phyloP scores from a whole-genome alignment of 2,888 invertebrate species.

The Eilema sororculum region DNA sequence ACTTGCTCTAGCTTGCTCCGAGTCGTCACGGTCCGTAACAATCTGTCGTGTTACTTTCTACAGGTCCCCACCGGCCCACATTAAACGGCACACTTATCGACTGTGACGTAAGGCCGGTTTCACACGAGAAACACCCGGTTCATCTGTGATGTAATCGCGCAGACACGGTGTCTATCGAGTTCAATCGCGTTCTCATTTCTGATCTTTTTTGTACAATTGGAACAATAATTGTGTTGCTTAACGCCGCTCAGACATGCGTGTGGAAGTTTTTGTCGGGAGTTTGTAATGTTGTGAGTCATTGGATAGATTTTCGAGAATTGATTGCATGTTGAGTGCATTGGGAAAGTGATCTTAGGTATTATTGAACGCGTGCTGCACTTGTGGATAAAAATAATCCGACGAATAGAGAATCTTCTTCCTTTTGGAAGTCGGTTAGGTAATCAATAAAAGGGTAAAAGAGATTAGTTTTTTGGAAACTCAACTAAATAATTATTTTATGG shows the following conservation, averaged over 20 bases:
- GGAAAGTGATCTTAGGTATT: background rate
- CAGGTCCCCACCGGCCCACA: conserved; percentile 14
- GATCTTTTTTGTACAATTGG: conserved; percentile 15
- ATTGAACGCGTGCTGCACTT: background rate
- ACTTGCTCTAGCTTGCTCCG: background rate
- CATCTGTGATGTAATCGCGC: conserved; percentile 39
- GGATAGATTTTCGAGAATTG: conserved; percentile 12
- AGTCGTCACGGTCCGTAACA: conserved; percentile 23
- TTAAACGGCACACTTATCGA: conserved; percentile 35
- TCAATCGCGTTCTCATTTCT: conserved; percentile 21
- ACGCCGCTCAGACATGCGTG: conserved; percentile 13
- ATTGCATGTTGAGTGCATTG: conserved; percentile 12
- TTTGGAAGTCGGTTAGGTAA: no score
- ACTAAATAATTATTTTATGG: background rate
- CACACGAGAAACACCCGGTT: conserved; percentile 48
- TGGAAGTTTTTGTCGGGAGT: conserved; percentile 13
- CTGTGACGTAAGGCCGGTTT: conserved; percentile 44
- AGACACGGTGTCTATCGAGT: conserved; percentile 22
- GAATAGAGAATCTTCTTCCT: no score
- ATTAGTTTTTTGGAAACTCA: background rate
- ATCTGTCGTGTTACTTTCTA: conserved; percentile 37
- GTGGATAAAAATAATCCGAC: background rate
- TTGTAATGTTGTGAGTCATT: conserved; percentile 12
- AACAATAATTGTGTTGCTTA: conserved; percentile 22
- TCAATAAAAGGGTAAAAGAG: background rate